Percentiles rank a stretch among this genome's conserved stretches.
Conservation (phyloP, 1,140 invertebrate species). For the Drosophila varians region DNA sequence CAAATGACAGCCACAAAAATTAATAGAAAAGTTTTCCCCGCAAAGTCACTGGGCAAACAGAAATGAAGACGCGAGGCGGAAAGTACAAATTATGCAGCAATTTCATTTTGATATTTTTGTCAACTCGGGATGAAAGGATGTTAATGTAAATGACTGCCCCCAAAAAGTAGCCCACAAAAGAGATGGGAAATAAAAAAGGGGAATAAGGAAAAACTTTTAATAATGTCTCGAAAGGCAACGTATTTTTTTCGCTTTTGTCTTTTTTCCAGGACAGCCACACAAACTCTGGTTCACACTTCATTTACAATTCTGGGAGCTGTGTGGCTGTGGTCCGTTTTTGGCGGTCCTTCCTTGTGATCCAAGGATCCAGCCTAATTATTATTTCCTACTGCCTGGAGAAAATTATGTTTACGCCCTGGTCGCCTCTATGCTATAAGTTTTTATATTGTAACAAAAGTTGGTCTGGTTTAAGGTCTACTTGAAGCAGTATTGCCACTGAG, state of each 20-base stretch:
- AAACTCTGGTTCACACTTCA: slow-evolving; percentile 72
- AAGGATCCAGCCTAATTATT: slow-evolving; percentile 66
- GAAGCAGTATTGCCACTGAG: too few species aligned
- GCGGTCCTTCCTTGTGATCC: slow-evolving; percentile 40
- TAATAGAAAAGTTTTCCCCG: slow-evolving; percentile 73
- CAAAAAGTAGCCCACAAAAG: slow-evolving; percentile 34
- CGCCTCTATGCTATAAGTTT: slow-evolving; percentile 48
- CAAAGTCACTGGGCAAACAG: slow-evolving; percentile 61
- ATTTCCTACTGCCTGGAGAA: slow-evolving; percentile 65
- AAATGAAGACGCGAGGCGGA: slow-evolving; percentile 54
- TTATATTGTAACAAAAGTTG: slow-evolving; percentile 31
- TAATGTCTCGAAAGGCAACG: slow-evolving; percentile 74
- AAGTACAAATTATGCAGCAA: slow-evolving; percentile 81
- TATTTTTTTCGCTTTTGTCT: slow-evolving; percentile 48
- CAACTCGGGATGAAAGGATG: slow-evolving; percentile 73
- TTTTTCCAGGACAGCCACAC: slow-evolving; percentile 1
- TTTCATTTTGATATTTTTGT: slow-evolving; percentile 80
- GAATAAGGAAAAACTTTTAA: slow-evolving; percentile 66
- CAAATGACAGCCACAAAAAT: slow-evolving; percentile 74
- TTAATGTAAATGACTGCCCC: slow-evolving; percentile 77
- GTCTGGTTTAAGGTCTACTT: slow-evolving; percentile 38
- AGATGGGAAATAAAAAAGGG: slow-evolving; percentile 13
- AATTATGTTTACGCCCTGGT: slow-evolving; percentile 72
- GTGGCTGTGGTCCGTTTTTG: too few species aligned
- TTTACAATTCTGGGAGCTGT: slow-evolving; percentile 72